Conservation (phyloP, 2,113 vertebrate genomes). For the Phaethornis superciliosus region DNA sequence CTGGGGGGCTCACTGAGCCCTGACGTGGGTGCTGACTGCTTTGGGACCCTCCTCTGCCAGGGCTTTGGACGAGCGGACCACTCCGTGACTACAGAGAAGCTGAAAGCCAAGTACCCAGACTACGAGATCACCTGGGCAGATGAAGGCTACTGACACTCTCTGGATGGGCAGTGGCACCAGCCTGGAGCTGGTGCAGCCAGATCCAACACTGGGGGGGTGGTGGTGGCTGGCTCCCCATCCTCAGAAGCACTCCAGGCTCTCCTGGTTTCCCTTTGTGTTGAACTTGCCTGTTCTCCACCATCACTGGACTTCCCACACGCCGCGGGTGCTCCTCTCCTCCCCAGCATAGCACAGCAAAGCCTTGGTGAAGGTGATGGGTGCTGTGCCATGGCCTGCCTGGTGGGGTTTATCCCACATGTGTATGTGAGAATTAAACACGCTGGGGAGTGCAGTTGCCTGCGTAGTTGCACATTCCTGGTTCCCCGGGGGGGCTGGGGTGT, state of each 20-base stretch:
- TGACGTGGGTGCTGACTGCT: fast-evolving
- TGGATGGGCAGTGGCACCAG: fast-evolving
- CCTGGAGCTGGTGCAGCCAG: not conserved
- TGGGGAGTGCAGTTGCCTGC: not conserved
- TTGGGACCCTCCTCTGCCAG: slow-evolving; percentile 64
- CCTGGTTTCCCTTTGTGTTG: not conserved
- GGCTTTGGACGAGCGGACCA: slow-evolving; percentile 94
- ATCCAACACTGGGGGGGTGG: fast-evolving
- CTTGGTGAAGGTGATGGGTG: not conserved
- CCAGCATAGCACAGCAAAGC: not conserved
- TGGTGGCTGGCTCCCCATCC: not conserved
- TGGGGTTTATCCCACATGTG: not conserved
- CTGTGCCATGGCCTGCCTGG: fast-evolving
- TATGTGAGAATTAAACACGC: slow-evolving; percentile 43
- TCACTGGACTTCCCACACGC: fast-evolving
- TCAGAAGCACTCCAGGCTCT: fast-evolving
- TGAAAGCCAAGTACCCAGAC: slow-evolving; percentile 85
- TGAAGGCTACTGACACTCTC: slow-evolving; percentile 87
- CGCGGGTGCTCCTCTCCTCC: not conserved
- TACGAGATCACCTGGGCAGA: slow-evolving; percentile 92
- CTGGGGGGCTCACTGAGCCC: fast-evolving
- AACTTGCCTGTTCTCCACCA: fast-evolving
- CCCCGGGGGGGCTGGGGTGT: not conserved
- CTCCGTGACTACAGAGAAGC: slow-evolving; percentile 84
- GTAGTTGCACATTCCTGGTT: fast-evolving